Conservation (phyloP, 2,797 vertebrate genomes). For the Babyrousa celebensis region DNA sequence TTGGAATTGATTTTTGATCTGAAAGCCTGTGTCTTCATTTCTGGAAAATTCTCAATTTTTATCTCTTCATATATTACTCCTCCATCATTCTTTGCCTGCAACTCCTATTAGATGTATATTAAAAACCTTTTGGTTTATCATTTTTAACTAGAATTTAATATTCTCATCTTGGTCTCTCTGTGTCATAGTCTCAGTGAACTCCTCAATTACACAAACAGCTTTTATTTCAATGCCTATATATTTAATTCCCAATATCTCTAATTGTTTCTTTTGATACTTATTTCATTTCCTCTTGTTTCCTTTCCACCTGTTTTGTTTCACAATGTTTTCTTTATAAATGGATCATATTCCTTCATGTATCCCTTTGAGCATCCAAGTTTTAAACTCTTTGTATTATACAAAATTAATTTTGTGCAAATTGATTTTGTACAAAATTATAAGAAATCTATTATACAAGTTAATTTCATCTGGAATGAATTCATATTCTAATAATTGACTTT, state of each 20-base stretch:
- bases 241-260: background rate
- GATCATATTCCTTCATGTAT: background rate
- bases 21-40: too few relatives aligned
- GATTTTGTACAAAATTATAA: too few relatives aligned
- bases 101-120: background rate
- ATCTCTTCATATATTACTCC: background rate
- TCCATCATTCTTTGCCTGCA: conserved; percentile 19
- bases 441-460: conserved; percentile 20
- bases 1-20: too few relatives aligned
- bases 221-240: background rate
- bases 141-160: conserved; percentile 5
- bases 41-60: too few relatives aligned
- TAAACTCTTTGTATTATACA: background rate
- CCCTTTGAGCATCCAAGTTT: background rate
- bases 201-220: background rate
- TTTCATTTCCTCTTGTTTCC: background rate
- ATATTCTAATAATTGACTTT: conserved; percentile 20
- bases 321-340: background rate
- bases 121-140: background rate
- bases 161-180: background rate
- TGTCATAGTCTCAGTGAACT: conserved; percentile 24
- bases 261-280: background rate
- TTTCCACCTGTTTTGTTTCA: background rate
- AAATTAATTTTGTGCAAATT: too few relatives aligned
- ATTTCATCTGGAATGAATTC: conserved; percentile 34